A percentile compares a stretch with the other conserved stretches of the same genome.
Evolutionary conservation across 92 coral and sea anemone genomes (phyloP).

Genomic region (Pocillopora meandrina): DNA sequence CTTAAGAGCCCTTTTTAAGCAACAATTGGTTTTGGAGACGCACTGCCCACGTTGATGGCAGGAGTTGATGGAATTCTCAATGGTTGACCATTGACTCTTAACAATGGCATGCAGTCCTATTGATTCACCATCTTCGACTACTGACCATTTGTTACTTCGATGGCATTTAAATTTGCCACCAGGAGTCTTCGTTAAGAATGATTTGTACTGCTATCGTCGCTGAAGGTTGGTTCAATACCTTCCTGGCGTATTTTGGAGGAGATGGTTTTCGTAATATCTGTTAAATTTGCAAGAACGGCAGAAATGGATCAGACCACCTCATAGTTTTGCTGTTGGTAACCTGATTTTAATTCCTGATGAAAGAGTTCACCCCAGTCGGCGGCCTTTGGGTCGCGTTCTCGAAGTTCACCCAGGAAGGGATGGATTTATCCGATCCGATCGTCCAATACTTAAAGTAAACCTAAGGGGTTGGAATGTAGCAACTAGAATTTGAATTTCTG

Average conservation of each 20-base stretch:
- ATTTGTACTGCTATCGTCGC: conserved; percentile 26
- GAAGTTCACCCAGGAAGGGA: conserved; percentile 18
- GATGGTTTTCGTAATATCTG: conserved; percentile 29
- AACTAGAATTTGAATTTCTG: neutral
- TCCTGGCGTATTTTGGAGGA: conserved; percentile 22
- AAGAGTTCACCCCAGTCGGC: conserved; percentile 1
- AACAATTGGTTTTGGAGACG: conserved; percentile 30
- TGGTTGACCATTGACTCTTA: no score
- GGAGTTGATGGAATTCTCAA: conserved; percentile 44
- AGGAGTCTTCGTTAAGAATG: neutral
- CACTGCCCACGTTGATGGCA: conserved; percentile 31
- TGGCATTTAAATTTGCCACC: conserved; percentile 29
- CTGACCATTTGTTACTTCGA: conserved; percentile 17
- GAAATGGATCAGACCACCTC: no score
- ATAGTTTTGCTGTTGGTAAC: neutral
- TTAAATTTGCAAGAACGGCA: conserved; percentile 26
- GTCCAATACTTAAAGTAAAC: neutral
- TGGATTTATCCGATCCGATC: conserved; percentile 5
- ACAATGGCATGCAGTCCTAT: conserved; percentile 12
- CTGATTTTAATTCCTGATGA: neutral
- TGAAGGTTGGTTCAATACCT: conserved; percentile 36
- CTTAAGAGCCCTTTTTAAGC: conserved; percentile 34
- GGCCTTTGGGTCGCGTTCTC: conserved; percentile 15
- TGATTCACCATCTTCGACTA: conserved; percentile 37
- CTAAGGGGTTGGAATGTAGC: neutral